Conservation (phyloP, 2,888 invertebrate genomes). For the Linnaemya tessellans region DNA sequence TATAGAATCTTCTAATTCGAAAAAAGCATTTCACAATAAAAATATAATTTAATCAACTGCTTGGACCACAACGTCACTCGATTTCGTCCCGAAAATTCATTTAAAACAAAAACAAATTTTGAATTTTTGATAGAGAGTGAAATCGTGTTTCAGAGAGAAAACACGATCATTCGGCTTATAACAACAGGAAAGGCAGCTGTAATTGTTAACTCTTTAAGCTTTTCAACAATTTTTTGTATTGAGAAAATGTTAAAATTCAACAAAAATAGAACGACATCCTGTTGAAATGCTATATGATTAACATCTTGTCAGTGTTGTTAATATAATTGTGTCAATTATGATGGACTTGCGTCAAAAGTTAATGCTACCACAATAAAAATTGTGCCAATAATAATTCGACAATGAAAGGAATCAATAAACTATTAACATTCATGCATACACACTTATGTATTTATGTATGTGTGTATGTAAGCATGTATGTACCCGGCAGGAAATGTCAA, state of each 20-base stretch:
- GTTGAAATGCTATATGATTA: not conserved
- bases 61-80: too few species aligned
- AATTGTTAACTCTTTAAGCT: slow-evolving; percentile 1
- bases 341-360: slow-evolving; percentile 37
- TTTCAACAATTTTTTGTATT: slow-evolving; percentile 27
- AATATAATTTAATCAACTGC: slow-evolving; percentile 5
- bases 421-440: slow-evolving; percentile 27
- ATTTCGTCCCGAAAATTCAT: too few species aligned
- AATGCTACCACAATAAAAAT: slow-evolving; percentile 11
- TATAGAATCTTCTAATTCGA: too few species aligned
- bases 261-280: not conserved
- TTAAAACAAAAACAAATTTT: too few species aligned
- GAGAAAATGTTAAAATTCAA: not conserved
- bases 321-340: slow-evolving; percentile 60
- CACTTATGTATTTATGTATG: too few species aligned
- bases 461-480: not conserved
- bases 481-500: too few species aligned
- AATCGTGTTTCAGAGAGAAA: too few species aligned
- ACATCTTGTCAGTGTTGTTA: slow-evolving; percentile 49
- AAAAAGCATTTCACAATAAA: too few species aligned
- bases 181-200: slow-evolving; percentile 41
- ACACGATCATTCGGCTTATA: slow-evolving; percentile 2
- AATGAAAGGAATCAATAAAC: slow-evolving; percentile 47
- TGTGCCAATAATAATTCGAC: slow-evolving; percentile 25
- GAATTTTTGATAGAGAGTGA: too few species aligned